Conservation (phyloP, 2,113 vertebrate genomes). For the Callocephalon fimbriatum region DNA sequence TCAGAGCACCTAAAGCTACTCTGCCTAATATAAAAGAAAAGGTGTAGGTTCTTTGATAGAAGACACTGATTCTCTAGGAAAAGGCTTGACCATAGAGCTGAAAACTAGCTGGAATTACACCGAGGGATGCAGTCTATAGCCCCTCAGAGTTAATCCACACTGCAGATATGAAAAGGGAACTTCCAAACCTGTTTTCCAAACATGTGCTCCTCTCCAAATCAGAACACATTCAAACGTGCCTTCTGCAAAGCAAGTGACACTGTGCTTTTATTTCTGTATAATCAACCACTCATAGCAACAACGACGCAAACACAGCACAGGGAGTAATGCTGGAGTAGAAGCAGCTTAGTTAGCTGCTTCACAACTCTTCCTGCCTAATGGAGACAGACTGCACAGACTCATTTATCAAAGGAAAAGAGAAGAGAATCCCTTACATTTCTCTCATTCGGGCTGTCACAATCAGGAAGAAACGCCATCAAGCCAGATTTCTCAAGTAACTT, state of each 20-base stretch:
- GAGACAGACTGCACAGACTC: not conserved
- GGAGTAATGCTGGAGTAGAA: not conserved
- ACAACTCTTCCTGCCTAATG: not conserved
- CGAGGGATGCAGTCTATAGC: not conserved
- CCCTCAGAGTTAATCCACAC: not conserved
- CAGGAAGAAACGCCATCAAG: conserved; percentile 20
- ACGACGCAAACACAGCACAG: fast-evolving
- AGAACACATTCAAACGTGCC: not conserved
- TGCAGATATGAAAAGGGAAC: not conserved
- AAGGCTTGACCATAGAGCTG: not conserved
- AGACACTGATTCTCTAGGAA: not conserved
- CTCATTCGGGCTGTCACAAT: not conserved
- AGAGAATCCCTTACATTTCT: not conserved
- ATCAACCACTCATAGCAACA: fast-evolving
- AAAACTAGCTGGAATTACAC: not conserved
- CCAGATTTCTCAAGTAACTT: not conserved
- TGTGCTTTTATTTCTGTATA: not conserved
- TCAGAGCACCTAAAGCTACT: not conserved
- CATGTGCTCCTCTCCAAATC: fast-evolving
- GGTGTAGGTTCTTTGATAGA: not conserved
- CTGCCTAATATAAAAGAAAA: not conserved
- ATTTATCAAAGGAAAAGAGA: not conserved
- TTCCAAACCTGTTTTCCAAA: not conserved
- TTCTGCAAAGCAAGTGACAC: not conserved
- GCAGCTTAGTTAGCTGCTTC: not conserved